Evolutionary conservation across 2,888 invertebrate genomes (phyloP), one percentile per base, ranked within the genome.

Genomic region (Cordylochernes scorpioides): DNA sequence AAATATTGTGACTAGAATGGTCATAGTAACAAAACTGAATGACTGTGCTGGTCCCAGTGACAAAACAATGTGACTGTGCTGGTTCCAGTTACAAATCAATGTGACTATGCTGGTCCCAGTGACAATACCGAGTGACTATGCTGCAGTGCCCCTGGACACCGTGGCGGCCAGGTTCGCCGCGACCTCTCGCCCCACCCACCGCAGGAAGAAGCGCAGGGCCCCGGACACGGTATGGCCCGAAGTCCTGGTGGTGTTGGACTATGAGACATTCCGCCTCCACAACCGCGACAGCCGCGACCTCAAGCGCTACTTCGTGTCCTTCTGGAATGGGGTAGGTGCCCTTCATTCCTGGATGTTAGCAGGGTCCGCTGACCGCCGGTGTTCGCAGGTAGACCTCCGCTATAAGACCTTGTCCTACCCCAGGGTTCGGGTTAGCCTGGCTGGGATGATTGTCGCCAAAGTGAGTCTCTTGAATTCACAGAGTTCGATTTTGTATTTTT

Each of bases 141-240:
- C 25, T 26, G 3, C 25, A 35, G 35, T 35, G 12, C 35, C 35
- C 4, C 15, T 35, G 24, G 35, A 31, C 15, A 21, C 16, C 10
- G 29, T 28, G n/a, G n/a, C n/a, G n/a, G n/a, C n/a, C n/a, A n/a
- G n/a, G n/a, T n/a, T n/a, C n/a, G n/a, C n/a, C n/a, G n/a, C n/a
- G n/a, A n/a, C n/a, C n/a, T n/a, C n/a, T n/a, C n/a, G n/a, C n/a
- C n/a, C n/a, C n/a, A 3, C 32, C 27, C 1, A 33, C 2, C 7
- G 9, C 8, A 29, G 31, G 13, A 27, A 10, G 4, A 17, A 32
- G 13, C 30, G 24, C 2, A 6, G 26, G 49, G 77, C 80, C 17
- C 82, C 82, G 5, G 75, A 75, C 51, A 75, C 78, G 36, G 82
- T 84, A 46, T 84, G 80, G 57, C 84, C 84, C 3, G 84, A 84